Evolutionary conservation across 1,140 invertebrate species (phyloP), one percentile per base, ranked within the genome.

Genomic region (Homalodisca vitripennis): DNA sequence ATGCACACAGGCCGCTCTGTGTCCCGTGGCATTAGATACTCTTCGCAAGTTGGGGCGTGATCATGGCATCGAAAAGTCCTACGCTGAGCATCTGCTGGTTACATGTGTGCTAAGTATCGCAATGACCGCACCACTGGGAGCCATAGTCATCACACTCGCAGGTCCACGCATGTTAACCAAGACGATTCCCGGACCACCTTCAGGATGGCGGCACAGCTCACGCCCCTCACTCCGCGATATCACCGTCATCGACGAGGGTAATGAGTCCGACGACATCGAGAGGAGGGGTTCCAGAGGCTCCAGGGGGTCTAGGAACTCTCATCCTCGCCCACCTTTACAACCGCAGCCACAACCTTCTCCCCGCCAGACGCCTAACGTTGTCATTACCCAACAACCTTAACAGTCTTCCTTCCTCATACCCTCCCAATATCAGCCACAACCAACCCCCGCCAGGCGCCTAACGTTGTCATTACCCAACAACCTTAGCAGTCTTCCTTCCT

Each of bases 51-150:
- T 24, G 3, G 72, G 78, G 2, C 79, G 73, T 1, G 76, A 78
- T 12, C 63, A 66, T 0, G 71, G 83, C 67, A 63, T 76, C 0
- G 75, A 79, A 0, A 81, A 86, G 32, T 71, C 76, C 0, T 85
- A 85, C 74, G 88, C 85, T 0, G 81, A 87, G 68, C 86, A 79
- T 6, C 83, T 92, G 2, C 79, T 92, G 51, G 90, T 87, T 32
- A 80, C 91, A 13, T 91, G 89, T 77, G 90, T 97, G 3, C 80
- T 98, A 69, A 93, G 92, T n/a, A 98, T 98, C 65, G 81, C 98
- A 0, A 79, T 97, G 51, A 97, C 95, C 0, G 95, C 95, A 0
- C 96, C 95, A 0, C 81, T 94, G 1, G 94, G 95, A 0, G 93
- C 94, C 22, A 89, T 95, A 51, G 79, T 94, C n/a, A 96, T 97